These are phyloP conservation scores for Drosophila bifasciata DNA, from an alignment of 1,140 invertebrate genomes.

Conservation along the genomic window DNA sequence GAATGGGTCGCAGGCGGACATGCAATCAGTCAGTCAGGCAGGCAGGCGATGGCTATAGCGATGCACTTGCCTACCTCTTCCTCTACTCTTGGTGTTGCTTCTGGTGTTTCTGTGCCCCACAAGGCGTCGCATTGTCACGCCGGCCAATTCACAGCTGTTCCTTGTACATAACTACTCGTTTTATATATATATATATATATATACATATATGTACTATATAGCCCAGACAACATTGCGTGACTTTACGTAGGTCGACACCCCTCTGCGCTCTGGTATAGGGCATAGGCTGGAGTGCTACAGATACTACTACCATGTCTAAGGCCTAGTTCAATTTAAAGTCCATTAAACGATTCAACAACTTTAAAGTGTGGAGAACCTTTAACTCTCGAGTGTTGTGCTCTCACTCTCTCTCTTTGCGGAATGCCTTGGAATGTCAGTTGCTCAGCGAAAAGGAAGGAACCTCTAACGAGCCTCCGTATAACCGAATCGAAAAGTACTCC, in stretches of 20 bases:
- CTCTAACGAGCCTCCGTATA: neutral
- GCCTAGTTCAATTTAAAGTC: slow-evolving; percentile 73
- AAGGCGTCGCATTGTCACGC: slow-evolving; percentile 76
- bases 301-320: slow-evolving; percentile 50
- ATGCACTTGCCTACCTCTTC: slow-evolving; percentile 69
- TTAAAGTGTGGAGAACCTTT: slow-evolving; percentile 14
- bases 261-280: neutral
- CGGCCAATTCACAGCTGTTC: slow-evolving; percentile 60
- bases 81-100: slow-evolving; percentile 14
- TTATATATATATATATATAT: too few species aligned
- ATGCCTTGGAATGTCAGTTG: neutral
- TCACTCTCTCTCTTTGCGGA: slow-evolving; percentile 6
- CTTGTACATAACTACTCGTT: slow-evolving; percentile 2
- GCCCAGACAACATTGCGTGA: slow-evolving; percentile 75
- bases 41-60: slow-evolving; percentile 31
- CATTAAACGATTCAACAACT: slow-evolving; percentile 28
- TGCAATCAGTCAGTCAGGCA: slow-evolving; percentile 70
- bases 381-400: neutral
- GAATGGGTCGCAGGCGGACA: slow-evolving; percentile 68
- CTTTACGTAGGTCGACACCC: slow-evolving; percentile 68
- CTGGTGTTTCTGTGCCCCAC: slow-evolving; percentile 31
- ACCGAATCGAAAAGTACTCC: too few species aligned
- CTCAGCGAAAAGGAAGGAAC: neutral
- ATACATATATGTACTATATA: neutral
- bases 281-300: slow-evolving; percentile 17